Conservation (phyloP, 1,140 invertebrate genomes). For the Brachionus calyciflorus region DNA sequence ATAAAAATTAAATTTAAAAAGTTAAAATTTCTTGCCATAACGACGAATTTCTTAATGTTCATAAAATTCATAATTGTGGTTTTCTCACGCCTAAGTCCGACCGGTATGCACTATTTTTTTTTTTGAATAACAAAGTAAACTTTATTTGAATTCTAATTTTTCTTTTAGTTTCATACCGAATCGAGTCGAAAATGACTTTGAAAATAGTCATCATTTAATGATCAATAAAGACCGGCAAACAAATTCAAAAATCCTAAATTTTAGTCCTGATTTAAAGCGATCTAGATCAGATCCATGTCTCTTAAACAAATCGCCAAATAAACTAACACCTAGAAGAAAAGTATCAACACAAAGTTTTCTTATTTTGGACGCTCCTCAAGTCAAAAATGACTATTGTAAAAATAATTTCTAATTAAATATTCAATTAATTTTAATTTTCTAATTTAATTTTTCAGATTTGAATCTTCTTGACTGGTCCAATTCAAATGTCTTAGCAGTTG, state of each 20-base stretch:
- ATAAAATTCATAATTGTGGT: no score
- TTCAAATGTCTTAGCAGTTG: slow-evolving; percentile 82
- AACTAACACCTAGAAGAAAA: neutral
- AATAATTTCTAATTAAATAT: neutral
- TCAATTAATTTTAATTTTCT: neutral
- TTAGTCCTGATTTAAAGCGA: neutral
- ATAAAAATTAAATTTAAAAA: no score
- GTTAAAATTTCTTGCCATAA: no score
- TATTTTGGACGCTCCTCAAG: slow-evolving; percentile 92
- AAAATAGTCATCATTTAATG: slow-evolving; percentile 28
- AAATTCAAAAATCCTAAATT: slow-evolving; percentile 9
- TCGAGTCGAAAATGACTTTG: slow-evolving; percentile 19
- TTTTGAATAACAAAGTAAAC: no score
- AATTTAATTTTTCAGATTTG: slow-evolving; percentile 60
- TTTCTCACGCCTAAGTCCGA: no score
- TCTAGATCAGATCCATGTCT: neutral
- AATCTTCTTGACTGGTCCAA: slow-evolving; percentile 93
- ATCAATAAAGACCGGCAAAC: neutral
- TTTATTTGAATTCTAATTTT: neutral
- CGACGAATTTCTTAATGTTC: no score
- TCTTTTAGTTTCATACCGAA: slow-evolving; percentile 20
- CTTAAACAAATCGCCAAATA: neutral
- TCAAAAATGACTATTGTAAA: slow-evolving; percentile 91
- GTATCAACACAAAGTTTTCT: slow-evolving; percentile 73
- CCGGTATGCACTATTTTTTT: no score